phyloP scores from a whole-genome alignment of 2,888 invertebrate genomes.

The Limnephilus rhombicus region DNA sequence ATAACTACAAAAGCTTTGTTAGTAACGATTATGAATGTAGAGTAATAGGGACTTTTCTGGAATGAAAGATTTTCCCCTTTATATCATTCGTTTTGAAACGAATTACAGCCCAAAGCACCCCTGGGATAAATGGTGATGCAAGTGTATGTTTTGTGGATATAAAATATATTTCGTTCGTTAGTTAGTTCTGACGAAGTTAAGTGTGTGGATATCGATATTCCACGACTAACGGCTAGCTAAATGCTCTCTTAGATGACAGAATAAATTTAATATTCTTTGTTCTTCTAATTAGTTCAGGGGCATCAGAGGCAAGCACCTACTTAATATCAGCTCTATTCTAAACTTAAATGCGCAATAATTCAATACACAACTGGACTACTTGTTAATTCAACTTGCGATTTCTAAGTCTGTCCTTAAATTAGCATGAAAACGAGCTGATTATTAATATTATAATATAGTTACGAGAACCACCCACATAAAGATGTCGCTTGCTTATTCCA shows the following conservation, averaged over 20 bases:
- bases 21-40: neutral
- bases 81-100: neutral
- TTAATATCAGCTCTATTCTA: neutral
- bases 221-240: neutral
- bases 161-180: too few species aligned
- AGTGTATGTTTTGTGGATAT: too few species aligned
- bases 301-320: neutral
- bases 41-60: neutral
- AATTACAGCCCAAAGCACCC: neutral
- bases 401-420: neutral
- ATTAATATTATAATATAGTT: neutral
- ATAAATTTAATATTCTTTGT: neutral
- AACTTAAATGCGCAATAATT: slow-evolving; percentile 1
- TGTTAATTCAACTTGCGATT: neutral
- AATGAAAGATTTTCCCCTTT: neutral
- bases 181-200: too few species aligned
- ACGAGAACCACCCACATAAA: neutral
- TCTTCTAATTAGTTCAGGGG: neutral
- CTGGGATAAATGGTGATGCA: too few species aligned
- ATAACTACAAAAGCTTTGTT: neutral
- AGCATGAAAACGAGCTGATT: neutral
- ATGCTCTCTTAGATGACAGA: neutral
- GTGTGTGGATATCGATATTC: too few species aligned
- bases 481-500: neutral
- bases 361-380: neutral